These are phyloP conservation scores for Pristionchus fissidentatus DNA, from an alignment of 2,888 invertebrate genomes.

Conservation along the genomic window DNA sequence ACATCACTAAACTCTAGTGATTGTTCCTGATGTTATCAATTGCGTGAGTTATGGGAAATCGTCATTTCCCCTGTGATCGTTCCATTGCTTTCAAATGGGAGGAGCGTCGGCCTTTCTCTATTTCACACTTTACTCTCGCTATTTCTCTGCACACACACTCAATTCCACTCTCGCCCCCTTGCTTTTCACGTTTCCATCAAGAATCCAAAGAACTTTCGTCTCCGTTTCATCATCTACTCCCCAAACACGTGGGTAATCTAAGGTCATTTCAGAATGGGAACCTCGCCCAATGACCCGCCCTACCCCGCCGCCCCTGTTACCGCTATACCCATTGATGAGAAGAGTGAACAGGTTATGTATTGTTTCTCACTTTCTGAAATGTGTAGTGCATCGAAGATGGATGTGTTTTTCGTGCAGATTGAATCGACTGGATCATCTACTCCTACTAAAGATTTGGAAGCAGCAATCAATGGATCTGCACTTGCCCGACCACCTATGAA, in stretches of 20 bases:
- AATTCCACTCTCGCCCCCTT: background rate
- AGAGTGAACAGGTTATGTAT: no score
- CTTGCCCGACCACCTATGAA: slow-evolving; percentile 44
- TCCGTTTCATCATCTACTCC: background rate
- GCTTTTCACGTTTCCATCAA: background rate
- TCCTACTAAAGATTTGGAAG: background rate
- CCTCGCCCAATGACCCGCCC: slow-evolving; percentile 1
- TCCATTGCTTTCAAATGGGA: slow-evolving; percentile 14
- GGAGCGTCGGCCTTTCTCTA: background rate
- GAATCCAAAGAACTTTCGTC: no score
- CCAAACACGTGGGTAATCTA: background rate
- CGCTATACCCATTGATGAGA: background rate
- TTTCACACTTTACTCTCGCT: slow-evolving; percentile 1
- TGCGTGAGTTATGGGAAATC: background rate
- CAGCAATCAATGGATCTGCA: background rate
- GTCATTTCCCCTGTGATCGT: background rate
- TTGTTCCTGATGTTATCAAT: slow-evolving; percentile 5
- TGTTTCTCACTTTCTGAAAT: no score
- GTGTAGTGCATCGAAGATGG: no score
- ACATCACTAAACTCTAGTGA: no score
- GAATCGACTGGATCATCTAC: slow-evolving; percentile 17
- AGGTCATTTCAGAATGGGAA: background rate
- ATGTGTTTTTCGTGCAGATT: no score
- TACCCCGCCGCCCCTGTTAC: background rate
- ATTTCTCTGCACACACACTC: background rate